phyloP scores from a whole-genome alignment of 2,113 vertebrate genomes.

The Tragulus kanchil region DNA sequence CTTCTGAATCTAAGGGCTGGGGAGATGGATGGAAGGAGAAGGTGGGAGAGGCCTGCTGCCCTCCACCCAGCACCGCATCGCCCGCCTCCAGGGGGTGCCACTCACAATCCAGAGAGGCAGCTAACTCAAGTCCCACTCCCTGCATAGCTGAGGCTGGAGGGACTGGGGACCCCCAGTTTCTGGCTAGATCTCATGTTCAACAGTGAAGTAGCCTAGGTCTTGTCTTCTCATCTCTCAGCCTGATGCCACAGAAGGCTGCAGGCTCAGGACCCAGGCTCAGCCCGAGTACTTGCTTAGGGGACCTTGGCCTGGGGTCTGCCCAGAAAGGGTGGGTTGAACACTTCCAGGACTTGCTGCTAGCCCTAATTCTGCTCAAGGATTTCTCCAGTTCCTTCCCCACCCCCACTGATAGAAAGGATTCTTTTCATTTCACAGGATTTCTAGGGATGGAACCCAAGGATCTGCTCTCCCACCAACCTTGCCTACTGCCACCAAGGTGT shows the following conservation, averaged over 20 bases:
- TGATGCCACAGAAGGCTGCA: not conserved
- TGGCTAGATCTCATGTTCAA: not conserved
- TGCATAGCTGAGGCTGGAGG: not conserved
- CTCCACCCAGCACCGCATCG: too few species aligned
- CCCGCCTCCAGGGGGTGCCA: rapidly evolving
- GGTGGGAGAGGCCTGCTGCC: rapidly evolving
- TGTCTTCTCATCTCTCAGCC: not conserved
- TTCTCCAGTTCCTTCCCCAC: not conserved
- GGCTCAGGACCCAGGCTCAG: not conserved
- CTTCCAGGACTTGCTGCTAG: not conserved
- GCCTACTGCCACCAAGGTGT: rapidly evolving
- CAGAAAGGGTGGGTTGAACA: not conserved
- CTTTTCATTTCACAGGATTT: not conserved
- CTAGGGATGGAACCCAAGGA: not conserved
- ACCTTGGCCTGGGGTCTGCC: not conserved
- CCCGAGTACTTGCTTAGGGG: not conserved
- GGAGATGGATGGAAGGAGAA: not conserved
- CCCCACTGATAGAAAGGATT: not conserved
- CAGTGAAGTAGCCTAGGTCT: not conserved
- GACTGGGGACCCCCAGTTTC: not conserved
- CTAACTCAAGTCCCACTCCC: not conserved
- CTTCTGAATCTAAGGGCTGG: not conserved
- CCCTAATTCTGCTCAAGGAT: not conserved
- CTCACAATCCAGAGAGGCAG: not conserved
- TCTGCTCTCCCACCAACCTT: not conserved